Conservation (phyloP, 2,113 vertebrate genomes). For the Microcebus murinus region DNA sequence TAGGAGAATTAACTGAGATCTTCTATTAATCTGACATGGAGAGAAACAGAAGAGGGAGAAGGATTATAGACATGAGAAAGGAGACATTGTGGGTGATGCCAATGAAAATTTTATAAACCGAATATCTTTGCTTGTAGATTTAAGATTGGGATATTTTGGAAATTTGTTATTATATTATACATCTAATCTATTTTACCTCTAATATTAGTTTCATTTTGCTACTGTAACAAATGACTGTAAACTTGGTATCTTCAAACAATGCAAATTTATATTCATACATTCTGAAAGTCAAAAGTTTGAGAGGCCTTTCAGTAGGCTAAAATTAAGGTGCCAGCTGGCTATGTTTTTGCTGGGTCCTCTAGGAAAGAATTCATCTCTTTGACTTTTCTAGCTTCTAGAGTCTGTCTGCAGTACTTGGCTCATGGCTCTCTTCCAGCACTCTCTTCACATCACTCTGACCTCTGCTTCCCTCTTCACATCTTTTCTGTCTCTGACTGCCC, state of each 20-base stretch:
- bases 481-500: neutral
- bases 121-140: neutral
- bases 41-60: neutral
- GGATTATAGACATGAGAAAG: neutral
- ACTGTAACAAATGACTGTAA: neutral
- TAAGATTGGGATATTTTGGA: neutral
- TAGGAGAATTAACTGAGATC: neutral
- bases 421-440: neutral
- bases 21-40: neutral
- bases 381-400: neutral
- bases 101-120: constrained; percentile 29
- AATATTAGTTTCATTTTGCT: neutral
- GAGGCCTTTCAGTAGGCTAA: neutral
- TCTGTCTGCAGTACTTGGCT: neutral
- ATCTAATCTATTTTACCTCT: neutral
- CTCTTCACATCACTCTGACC: neutral
- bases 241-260: neutral
- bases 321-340: neutral
- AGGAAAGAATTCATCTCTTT: neutral
- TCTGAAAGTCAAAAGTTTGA: neutral
- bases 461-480: neutral
- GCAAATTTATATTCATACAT: neutral
- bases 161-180: neutral
- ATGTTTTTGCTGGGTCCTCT: neutral
- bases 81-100: neutral